Evolutionary conservation across 2,797 vertebrate genomes (phyloP).

Genomic region (Lacerta agilis): DNA sequence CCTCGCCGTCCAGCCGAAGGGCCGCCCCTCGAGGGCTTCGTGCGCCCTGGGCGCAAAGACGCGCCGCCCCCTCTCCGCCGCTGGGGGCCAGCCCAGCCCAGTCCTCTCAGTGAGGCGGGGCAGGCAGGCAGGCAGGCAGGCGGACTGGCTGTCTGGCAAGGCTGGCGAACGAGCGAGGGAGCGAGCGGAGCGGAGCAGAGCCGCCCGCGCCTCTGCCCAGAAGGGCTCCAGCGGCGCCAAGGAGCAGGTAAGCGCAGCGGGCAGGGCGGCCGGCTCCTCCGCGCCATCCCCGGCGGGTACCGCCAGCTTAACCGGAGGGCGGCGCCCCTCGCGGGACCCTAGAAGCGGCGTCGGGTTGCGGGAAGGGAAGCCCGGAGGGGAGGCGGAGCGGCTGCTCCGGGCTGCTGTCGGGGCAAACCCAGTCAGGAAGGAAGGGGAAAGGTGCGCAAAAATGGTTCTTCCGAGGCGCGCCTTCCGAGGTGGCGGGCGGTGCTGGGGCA

Average conservation of each 20-base stretch:
- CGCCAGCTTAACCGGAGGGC: neutral
- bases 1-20: slow-evolving; percentile 2
- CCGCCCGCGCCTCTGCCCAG: neutral
- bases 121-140: neutral
- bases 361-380: neutral
- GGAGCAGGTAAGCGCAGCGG: neutral
- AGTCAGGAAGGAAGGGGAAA: neutral
- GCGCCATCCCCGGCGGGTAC: neutral
- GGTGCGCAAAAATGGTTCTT: no score
- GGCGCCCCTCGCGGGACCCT: neutral
- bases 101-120: neutral
- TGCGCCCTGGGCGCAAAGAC: slow-evolving; percentile 47
- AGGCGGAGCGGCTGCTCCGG: no score
- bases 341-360: no score
- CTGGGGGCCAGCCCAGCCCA: neutral
- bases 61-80: neutral
- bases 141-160: neutral
- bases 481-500: neutral
- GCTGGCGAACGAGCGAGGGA: neutral
- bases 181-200: neutral
- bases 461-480: no score
- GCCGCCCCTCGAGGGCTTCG: slow-evolving; percentile 35
- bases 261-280: no score
- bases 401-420: neutral
- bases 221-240: neutral